Evolutionary conservation across 2,113 vertebrate species (phyloP), one percentile per base, ranked within the genome.

Genomic region (Ciconia maguari): DNA sequence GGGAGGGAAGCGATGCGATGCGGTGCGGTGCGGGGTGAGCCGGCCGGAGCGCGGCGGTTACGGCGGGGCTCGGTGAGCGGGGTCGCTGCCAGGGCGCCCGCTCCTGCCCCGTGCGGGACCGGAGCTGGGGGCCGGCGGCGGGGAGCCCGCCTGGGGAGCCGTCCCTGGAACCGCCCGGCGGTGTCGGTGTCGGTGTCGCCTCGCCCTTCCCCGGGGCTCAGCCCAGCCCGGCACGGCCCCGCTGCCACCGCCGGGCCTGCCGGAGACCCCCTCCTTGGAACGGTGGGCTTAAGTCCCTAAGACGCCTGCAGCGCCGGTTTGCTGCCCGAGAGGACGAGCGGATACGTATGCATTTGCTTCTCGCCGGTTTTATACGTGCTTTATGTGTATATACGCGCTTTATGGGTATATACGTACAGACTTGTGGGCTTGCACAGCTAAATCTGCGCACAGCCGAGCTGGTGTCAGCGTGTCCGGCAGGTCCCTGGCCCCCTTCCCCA

Each of bases 371-470:
- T 8, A 11, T 10, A 2, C 3, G 3, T 14, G 26, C 21, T 8
- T 4, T 2, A 19, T 25, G 42, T 26, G 10, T 18, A 7, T 55
- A 3, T 38, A 3, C 2, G 3, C 16, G 58, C 52, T 41, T 1
- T 1, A 2, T 4, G 10, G 13, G 32, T 4, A 3, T 10, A 7
- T 5, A 1, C 13, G 0, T 2, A 7, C 26, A 11, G 11, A 6
- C 25, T 3, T 0, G 2, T 1, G 62, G 22, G 36, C 15, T 84
- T 0, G 4, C 60, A 14, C 36, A 4, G 19, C 1, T 17, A 6
- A 5, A 11, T 9, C n/a, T 9, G 3, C 1, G 2, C 30, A 2
- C 49, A 26, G 0, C 62, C 29, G 1, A 41, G 29, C 51, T 1
- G 34, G 2, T 36, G 14, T 2, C 82, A 2, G 11, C 1, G 1